Percentiles rank a stretch among this genome's conserved stretches.
Evolutionary conservation across 1,140 invertebrate species (phyloP).

Genomic region (Anadara kagoshimensis): DNA sequence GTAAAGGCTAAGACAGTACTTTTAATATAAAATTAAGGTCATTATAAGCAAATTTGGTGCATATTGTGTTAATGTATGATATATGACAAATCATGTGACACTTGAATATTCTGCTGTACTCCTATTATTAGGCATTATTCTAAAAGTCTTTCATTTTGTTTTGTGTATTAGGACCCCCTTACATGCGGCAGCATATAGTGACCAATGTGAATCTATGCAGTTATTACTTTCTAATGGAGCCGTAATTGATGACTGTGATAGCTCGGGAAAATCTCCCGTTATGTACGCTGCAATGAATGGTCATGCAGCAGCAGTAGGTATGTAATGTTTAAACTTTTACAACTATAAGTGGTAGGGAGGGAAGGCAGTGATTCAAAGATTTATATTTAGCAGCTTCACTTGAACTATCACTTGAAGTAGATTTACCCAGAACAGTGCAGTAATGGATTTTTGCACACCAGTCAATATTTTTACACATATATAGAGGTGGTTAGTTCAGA

Average conservation of each 20-base stretch:
- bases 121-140: too few species aligned
- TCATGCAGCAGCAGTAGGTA: slow-evolving; percentile 77
- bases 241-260: slow-evolving; percentile 76
- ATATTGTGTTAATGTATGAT: too few species aligned
- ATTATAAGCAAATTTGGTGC: too few species aligned
- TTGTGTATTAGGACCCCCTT: slow-evolving; percentile 75
- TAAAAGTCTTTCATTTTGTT: slow-evolving; percentile 12
- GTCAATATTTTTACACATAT: too few species aligned
- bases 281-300: slow-evolving; percentile 76
- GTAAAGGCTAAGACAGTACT: too few species aligned
- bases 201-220: slow-evolving; percentile 77
- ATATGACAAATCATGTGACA: too few species aligned
- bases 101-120: too few species aligned
- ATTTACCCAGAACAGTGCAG: too few species aligned
- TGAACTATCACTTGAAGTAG: too few species aligned
- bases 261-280: slow-evolving; percentile 67
- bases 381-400: neutral
- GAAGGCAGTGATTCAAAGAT: neutral
- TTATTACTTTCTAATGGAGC: slow-evolving; percentile 76
- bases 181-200: slow-evolving; percentile 78
- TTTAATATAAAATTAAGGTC: too few species aligned
- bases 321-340: slow-evolving; percentile 39
- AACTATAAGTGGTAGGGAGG: neutral
- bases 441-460: neutral
- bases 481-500: too few species aligned